Evolutionary conservation across 1,140 invertebrate genomes (phyloP).

Genomic region (Galleria mellonella): DNA sequence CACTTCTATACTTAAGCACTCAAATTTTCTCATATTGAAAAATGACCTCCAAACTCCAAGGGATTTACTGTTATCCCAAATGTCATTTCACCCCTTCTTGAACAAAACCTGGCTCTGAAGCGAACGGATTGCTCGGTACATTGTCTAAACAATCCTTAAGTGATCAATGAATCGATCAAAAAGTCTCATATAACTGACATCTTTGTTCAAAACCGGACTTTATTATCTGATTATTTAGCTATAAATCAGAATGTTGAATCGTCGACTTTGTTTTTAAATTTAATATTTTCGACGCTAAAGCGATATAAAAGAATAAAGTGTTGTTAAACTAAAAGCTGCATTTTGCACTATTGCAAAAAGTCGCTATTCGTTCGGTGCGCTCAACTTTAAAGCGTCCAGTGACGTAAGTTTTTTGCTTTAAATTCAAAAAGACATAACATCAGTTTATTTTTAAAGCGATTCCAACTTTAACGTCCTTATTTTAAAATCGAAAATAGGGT

Average conservation of each 20-base stretch:
- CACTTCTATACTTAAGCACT: conserved; percentile 4
- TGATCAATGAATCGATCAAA: conserved; percentile 27
- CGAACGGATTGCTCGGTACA: conserved; percentile 61
- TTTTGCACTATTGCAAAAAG: conserved; percentile 1
- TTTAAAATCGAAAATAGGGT: conserved; percentile 16
- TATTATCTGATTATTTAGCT: neutral
- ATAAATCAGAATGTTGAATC: conserved; percentile 20
- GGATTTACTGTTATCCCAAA: conserved; percentile 60
- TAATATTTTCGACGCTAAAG: conserved; percentile 26
- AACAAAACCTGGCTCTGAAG: conserved; percentile 62
- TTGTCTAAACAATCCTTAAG: conserved; percentile 69
- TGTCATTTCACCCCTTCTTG: conserved; percentile 68
- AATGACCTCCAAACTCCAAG: conserved; percentile 51
- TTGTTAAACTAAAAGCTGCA: conserved; percentile 1
- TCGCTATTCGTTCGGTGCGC: neutral
- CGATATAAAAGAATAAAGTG: conserved; percentile 28
- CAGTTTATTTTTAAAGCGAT: neutral
- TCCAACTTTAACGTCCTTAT: conserved; percentile 1
- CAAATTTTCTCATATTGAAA: conserved; percentile 48
- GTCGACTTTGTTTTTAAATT: conserved; percentile 37
- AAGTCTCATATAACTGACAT: neutral
- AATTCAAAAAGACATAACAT: conserved; percentile 1
- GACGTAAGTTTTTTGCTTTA: conserved; percentile 32
- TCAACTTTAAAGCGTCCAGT: conserved; percentile 46
- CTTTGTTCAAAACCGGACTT: neutral